Percentiles rank a stretch among this genome's conserved stretches.
phyloP scores from a whole-genome alignment of 2,888 invertebrate genomes.

The Patella pellucida region DNA sequence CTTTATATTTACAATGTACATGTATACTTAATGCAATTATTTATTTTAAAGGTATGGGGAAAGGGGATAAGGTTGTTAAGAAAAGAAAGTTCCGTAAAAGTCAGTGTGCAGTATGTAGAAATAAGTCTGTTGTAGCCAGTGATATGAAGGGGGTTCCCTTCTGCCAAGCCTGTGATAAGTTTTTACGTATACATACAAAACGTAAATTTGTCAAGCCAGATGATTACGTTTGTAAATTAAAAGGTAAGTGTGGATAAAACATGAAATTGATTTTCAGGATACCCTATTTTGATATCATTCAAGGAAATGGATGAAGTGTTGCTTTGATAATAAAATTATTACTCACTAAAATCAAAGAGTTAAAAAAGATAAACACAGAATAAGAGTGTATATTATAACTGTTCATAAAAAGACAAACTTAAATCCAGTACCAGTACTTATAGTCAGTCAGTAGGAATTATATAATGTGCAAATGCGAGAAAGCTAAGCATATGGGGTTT shows the following conservation, averaged over 20 bases:
- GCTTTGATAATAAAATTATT: no score
- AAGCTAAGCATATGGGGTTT: neutral
- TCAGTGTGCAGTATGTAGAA: conserved; percentile 58
- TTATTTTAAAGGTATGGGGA: neutral
- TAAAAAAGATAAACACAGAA: no score
- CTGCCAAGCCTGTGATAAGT: conserved; percentile 89
- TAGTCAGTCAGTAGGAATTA: neutral
- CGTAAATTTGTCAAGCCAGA: conserved; percentile 28
- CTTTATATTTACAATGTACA: no score
- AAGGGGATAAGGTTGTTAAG: conserved; percentile 11
- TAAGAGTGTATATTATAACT: neutral
- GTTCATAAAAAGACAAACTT: neutral
- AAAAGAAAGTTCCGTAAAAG: conserved; percentile 27
- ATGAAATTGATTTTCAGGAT: no score
- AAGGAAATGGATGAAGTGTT: no score
- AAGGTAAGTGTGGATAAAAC: neutral
- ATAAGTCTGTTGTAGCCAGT: conserved; percentile 80
- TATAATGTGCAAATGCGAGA: neutral
- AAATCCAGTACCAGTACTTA: neutral
- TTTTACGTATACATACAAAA: conserved; percentile 76
- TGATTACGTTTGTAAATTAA: conserved; percentile 27
- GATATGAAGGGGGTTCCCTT: conserved; percentile 86
- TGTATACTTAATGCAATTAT: no score
- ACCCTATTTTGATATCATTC: no score
- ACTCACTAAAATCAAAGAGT: no score